Evolutionary conservation across 1,140 invertebrate genomes (phyloP), one percentile per base, ranked within the genome.

Genomic region (Drosophila pachea): DNA sequence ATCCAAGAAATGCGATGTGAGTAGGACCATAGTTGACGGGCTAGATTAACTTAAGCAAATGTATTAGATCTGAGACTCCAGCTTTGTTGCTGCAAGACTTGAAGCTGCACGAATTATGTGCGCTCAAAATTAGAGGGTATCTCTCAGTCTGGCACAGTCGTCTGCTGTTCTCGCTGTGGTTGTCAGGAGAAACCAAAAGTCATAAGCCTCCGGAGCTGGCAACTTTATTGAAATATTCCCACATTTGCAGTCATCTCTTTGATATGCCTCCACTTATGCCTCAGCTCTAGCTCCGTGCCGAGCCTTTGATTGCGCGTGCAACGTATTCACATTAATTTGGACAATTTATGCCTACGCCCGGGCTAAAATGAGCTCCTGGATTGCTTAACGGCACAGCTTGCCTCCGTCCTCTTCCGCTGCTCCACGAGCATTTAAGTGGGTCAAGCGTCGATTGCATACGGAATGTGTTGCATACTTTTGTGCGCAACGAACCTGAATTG

Each of bases 291-390:
- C 49, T 11, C 2, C 40, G 7, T 45, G 16, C 49, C 33, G 14
- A 35, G 9, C 58, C 11, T 45, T 66, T 65, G 59, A 50, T 55
- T 55, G 71, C 70, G 78, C 79, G 78, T 84, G 79, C 65, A 69
- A 49, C 42, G 68, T 75, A 69, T 68, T 76, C 79, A 61, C 76
- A 86, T 84, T 84, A 84, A 84, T 86, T 84, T 86, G 76, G 76
- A 79, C 79, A 84, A 84, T 84, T 84, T 76, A 79, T 79, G 76
- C 62, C 59, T 62, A 59, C 54, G 68, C 31, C 40, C 12, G 32
- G 29, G 8, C n/a, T 43, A 29, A 55, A 43, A 42, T 42, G 38
- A 43, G 43, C 45, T 2, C n/a, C 32, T 29, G 31, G 53, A 43
- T 22, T 52, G 75, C 53, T 73, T 77, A 73, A 77, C 47, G 33